Percentiles rank a stretch among this genome's conserved stretches.
Conservation (phyloP, 2,113 vertebrate genomes). For the Cyrtonyx montezumae region DNA sequence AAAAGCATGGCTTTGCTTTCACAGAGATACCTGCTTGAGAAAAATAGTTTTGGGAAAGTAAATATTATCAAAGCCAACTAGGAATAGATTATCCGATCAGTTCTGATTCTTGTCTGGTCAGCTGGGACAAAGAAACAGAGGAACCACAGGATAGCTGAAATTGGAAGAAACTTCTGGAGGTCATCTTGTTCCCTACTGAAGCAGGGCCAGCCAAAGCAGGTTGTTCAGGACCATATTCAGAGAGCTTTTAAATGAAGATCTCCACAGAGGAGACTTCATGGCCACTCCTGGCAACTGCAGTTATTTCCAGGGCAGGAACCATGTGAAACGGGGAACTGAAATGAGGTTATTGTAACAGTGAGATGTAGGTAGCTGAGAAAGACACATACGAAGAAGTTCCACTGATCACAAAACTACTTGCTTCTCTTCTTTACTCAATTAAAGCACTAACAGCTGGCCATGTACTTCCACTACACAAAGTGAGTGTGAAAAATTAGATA, state of each 20-base stretch:
- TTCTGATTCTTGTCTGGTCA: slow-evolving; percentile 6
- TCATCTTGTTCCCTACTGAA: no score
- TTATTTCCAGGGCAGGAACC: not conserved
- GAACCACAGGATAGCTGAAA: not conserved
- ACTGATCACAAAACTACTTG: not conserved
- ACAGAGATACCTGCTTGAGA: not conserved
- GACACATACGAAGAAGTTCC: not conserved
- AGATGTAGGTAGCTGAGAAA: not conserved
- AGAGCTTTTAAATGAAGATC: no score
- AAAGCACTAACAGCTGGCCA: not conserved
- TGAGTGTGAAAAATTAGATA: not conserved
- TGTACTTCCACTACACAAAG: not conserved
- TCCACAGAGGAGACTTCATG: no score
- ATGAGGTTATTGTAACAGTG: not conserved
- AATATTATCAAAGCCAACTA: not conserved
- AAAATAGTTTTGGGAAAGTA: not conserved
- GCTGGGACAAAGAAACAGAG: not conserved
- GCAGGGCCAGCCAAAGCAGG: no score
- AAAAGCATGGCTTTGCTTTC: not conserved
- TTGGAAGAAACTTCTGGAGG: no score
- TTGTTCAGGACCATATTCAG: no score
- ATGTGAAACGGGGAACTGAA: not conserved
- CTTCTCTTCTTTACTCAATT: not conserved
- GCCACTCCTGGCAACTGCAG: not conserved
- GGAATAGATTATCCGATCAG: not conserved